Percentiles rank a stretch among this genome's conserved stretches.
phyloP scores from a whole-genome alignment of 2,888 invertebrate genomes.

The Microplitis manilae region DNA sequence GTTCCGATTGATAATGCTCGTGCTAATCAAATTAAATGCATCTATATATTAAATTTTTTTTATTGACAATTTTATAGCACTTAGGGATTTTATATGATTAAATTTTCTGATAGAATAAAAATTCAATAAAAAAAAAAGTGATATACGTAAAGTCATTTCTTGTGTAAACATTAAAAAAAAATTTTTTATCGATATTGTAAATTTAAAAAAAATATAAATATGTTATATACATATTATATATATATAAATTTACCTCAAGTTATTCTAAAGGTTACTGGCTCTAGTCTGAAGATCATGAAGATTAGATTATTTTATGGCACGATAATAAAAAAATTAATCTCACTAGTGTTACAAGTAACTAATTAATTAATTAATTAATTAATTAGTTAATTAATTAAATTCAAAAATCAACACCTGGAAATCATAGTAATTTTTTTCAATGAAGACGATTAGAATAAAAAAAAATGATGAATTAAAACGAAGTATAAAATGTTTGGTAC shows the following conservation, averaged over 20 bases:
- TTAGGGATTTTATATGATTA: neutral
- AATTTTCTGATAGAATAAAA: neutral
- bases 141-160: no score
- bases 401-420: neutral
- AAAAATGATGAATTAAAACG: neutral
- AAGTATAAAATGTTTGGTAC: neutral
- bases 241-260: slow-evolving; percentile 4
- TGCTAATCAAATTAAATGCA: neutral
- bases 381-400: no score
- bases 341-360: neutral
- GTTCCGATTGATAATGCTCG: neutral
- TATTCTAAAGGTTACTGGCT: slow-evolving; percentile 2
- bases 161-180: no score
- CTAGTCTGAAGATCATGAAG: slow-evolving; percentile 6
- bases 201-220: neutral
- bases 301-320: neutral
- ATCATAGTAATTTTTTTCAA: no score
- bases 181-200: no score
- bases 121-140: no score
- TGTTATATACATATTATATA: neutral
- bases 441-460: neutral
- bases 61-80: neutral
- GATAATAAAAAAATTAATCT: neutral
- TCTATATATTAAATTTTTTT: neutral
- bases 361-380: neutral